A percentile compares a stretch with the other conserved stretches of the same genome.
phyloP scores from a whole-genome alignment of 2,888 invertebrate species.

The Iselma pallidipennis region DNA sequence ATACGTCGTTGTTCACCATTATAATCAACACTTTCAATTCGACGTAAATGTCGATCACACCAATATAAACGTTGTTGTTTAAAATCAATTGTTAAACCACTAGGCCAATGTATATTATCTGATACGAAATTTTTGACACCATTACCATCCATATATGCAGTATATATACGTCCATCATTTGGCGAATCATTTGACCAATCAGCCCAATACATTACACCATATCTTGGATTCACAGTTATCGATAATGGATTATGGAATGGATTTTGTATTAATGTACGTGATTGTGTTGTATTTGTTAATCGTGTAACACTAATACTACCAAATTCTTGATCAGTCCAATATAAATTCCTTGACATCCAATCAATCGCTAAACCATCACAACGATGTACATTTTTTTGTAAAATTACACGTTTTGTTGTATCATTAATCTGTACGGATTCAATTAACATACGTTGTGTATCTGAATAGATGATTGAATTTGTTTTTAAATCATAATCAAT shows the following conservation, averaged over 20 bases:
- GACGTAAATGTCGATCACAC: constrained; percentile 73
- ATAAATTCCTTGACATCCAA: constrained; percentile 81
- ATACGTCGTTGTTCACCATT: constrained; percentile 60
- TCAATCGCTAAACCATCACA: constrained; percentile 81
- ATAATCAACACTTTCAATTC: constrained; percentile 67
- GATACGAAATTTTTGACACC: constrained; percentile 59
- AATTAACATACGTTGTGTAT: constrained; percentile 55
- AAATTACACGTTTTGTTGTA: constrained; percentile 51
- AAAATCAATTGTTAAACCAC: constrained; percentile 72
- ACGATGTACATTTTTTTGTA: constrained; percentile 63
- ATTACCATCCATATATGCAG: constrained; percentile 76
- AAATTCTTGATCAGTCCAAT: constrained; percentile 79
- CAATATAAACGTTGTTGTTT: constrained; percentile 64
- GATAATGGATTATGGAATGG: constrained; percentile 61
- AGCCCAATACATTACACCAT: constrained; percentile 78
- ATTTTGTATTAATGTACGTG: constrained; percentile 63
- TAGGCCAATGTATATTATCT: constrained; percentile 70
- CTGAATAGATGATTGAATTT: constrained; percentile 55
- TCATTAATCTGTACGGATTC: constrained; percentile 35
- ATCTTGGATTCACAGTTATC: constrained; percentile 68
- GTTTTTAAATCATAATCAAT: constrained; percentile 69
- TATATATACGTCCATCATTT: constrained; percentile 65
- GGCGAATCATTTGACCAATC: constrained; percentile 64
- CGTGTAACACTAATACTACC: constrained; percentile 71
- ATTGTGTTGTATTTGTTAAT: constrained; percentile 61